Base-by-base conservation (phyloP, 2,797 vertebrate genomes). In the Cyprinella venusta region DNA sequence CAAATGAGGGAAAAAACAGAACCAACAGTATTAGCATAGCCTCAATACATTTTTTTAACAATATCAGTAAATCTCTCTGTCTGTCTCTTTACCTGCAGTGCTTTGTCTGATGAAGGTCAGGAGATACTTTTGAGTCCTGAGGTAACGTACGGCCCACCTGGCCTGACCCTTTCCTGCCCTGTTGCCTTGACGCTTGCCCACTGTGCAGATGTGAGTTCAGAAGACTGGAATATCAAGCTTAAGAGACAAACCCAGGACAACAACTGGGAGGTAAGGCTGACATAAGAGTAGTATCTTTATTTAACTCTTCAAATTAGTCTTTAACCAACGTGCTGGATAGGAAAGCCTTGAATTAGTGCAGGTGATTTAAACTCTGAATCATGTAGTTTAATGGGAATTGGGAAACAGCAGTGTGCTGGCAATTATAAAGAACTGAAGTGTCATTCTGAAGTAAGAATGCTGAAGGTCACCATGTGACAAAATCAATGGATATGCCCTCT, bases 141-240 rank as follows among this genome's bases (percentile, higher is more conserved):
- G 91, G 97, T 99, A 82, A 98, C 94, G 0, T 99, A 97, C 1
- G 97, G 97, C 2, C 98, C 98, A 18, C 92, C 94, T 0, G 96
- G 96, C 56, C 90, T 98, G 89, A 90, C 92, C 0, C 92, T 96
- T 63, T 95, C 94, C 89, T 95, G 95, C 0, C 98, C 97, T 0
- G 95, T 97, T 26, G 97, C 97, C 65, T 90, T 99, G 95, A 98
- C 95, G 9, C 94, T 99, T 70, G 96, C 97, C 0, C 98, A 99
- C 93, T 98, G 97, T n/a, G 97, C 96, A 0, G 94, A 98, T 24
- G 92, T 96, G 45, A 96, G 95, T 16, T 85, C 95, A 0, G 95
- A 97, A 84, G 96, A 97, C 92, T 99, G 98, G 98, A 97, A 92
- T 85, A 94, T 99, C 87, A 96, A 95, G 89, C 92, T 99, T 52